phyloP scores from a whole-genome alignment of 2,113 vertebrate genomes.

The cat (Felis catus) region DNA sequence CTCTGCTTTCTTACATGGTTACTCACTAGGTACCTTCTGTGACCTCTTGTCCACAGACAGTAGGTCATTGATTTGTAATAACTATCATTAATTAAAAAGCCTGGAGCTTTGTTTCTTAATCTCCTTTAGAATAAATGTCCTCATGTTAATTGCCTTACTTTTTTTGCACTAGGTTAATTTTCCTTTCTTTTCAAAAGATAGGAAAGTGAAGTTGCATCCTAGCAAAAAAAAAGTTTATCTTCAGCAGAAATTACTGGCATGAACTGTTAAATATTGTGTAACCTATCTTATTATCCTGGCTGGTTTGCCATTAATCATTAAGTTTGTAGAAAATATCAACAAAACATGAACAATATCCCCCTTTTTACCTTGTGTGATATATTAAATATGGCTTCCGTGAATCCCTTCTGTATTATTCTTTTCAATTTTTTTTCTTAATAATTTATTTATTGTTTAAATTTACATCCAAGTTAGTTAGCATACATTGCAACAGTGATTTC shows the following conservation, averaged over 20 bases:
- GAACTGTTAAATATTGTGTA: background rate
- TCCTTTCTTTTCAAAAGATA: conserved; percentile 1
- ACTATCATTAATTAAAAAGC: conserved; percentile 51
- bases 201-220: background rate
- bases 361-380: background rate
- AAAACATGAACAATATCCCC: background rate
- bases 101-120: background rate
- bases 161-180: conserved; percentile 1
- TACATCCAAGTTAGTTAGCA: too few relatives aligned
- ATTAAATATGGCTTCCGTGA: background rate
- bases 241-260: conserved; percentile 8
- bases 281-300: background rate
- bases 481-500: too few relatives aligned
- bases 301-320: conserved; percentile 7
- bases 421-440: background rate
- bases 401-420: background rate
- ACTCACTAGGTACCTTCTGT: background rate
- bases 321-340: background rate
- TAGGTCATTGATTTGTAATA: background rate
- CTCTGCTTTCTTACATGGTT: background rate
- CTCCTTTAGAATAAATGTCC: background rate
- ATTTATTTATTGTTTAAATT: too few relatives aligned
- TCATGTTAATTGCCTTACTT: background rate
- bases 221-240: background rate
- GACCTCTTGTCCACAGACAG: background rate